Evolutionary conservation across 2,797 vertebrate genomes (phyloP), one percentile per base, ranked within the genome.

Genomic region (Acestrorhynchus altus): DNA sequence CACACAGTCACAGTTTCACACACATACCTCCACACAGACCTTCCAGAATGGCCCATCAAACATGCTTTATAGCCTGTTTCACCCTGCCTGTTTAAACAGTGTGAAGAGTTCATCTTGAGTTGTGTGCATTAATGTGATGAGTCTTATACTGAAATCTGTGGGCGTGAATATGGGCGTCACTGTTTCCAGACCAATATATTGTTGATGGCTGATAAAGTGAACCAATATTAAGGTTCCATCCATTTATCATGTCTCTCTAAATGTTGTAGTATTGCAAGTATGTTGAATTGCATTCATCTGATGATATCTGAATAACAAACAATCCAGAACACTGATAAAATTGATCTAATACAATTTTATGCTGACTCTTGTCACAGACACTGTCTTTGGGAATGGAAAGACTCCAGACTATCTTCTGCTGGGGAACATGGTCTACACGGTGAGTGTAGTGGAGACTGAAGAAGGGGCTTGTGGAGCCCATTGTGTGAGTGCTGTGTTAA

Each of bases 381-480:
- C 93, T 0, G 96, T 97, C 54, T 99, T 99, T 76, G 95, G 95
- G 90, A 98, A 93, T 59, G 98, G 98, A 88, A 94, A 94, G 85
- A 98, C 98, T 79, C 96, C 97, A 0, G 98, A 99, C 91, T 99
- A 99, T 87, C 93, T 99, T 76, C 96, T 99, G 68, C 90, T 99
- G 87, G 98, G 98, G 67, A 99, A 99, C 90, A 97, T 97, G 90
- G 98, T 99, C 86, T 99, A 99, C 87, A 99, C 98, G 56, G 98
- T 99, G 92, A 97, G 98, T 95, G 31, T 35, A 35, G 31, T 35
- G 31, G 31, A 35, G 31, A 35, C 6, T 35, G 31, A 35, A 35
- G 71, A 7, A 1, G 15, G 11, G 16, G 26, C n/a, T 54, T 61
- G 42, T 52, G 56, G 66, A 51, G 22, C 63, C 59, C 9, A 22